A percentile compares a stretch with the other conserved stretches of the same genome.
Evolutionary conservation across 2,797 vertebrate species (phyloP).

Genomic region (Lacerta agilis): DNA sequence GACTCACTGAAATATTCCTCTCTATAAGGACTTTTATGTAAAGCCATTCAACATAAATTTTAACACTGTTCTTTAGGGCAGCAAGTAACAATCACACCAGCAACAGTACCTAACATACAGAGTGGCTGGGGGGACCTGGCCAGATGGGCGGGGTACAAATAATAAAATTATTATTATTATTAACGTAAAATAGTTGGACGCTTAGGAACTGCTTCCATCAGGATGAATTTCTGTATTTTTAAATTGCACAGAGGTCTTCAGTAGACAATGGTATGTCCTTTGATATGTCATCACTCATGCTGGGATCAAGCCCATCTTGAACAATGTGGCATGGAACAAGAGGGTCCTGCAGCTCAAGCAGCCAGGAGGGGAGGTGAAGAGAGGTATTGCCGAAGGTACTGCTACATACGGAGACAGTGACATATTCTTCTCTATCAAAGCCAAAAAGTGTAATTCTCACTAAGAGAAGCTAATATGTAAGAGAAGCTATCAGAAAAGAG

Average conservation of each 20-base stretch:
- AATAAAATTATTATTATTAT: too few relatives aligned
- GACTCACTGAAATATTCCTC: neutral
- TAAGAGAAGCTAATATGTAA: neutral
- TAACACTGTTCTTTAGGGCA: neutral
- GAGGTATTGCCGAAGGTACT: neutral
- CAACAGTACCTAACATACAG: neutral
- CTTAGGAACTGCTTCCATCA: neutral
- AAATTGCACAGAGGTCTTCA: neutral
- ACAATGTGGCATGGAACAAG: neutral
- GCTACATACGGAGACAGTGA: neutral
- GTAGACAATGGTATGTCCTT: neutral
- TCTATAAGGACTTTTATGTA: neutral
- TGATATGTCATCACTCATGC: neutral
- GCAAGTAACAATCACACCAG: neutral
- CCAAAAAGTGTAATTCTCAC: neutral
- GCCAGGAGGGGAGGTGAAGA: neutral
- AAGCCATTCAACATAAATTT: neutral
- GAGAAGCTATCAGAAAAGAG: too few relatives aligned
- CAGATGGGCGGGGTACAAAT: too few relatives aligned
- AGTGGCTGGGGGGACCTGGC: too few relatives aligned
- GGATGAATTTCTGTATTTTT: neutral
- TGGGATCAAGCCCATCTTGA: neutral
- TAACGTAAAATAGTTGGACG: neutral
- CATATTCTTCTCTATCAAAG: neutral
- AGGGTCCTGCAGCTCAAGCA: neutral